These are phyloP conservation scores for Parelbella ahira DNA, from an alignment of 2,888 invertebrate species.

Conservation along the genomic window DNA sequence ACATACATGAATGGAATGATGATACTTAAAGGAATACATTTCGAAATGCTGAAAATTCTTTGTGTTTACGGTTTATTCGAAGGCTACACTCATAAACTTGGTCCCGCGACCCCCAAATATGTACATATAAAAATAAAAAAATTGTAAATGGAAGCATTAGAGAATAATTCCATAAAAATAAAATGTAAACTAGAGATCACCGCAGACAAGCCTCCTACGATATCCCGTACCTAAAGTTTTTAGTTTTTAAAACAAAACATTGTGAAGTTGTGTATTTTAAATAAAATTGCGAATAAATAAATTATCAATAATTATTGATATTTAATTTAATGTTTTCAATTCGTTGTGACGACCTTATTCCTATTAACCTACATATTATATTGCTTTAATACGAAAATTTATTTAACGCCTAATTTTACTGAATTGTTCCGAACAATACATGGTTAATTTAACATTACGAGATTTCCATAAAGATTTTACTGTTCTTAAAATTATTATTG, in stretches of 20 bases:
- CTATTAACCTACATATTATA: no score
- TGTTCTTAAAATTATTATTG: no score
- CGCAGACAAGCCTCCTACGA: conserved; percentile 66
- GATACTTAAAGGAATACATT: no score
- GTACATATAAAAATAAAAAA: conserved; percentile 54
- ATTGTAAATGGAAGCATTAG: conserved; percentile 70
- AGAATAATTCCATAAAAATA: conserved; percentile 57
- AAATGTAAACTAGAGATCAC: conserved; percentile 68
- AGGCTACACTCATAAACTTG: conserved; percentile 46
- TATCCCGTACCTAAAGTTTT: conserved; percentile 77
- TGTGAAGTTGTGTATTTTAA: conserved; percentile 81
- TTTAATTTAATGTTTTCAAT: conserved; percentile 42
- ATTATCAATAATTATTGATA: conserved; percentile 78
- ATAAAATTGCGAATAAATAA: conserved; percentile 81
- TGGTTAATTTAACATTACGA: no score
- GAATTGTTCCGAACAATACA: no score
- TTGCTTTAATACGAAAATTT: no score
- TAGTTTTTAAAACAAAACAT: conserved; percentile 76
- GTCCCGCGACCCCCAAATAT: conserved; percentile 53
- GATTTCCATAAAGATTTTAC: no score
- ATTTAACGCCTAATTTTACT: no score
- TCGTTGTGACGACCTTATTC: no score
- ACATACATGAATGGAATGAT: no score
- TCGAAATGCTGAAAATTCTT: conserved; percentile 17
- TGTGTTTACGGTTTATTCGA: conserved; percentile 4